Evolutionary conservation across 2,113 vertebrate genomes (phyloP), one percentile per base, ranked within the genome.

Genomic region (Glaucomys volans): DNA sequence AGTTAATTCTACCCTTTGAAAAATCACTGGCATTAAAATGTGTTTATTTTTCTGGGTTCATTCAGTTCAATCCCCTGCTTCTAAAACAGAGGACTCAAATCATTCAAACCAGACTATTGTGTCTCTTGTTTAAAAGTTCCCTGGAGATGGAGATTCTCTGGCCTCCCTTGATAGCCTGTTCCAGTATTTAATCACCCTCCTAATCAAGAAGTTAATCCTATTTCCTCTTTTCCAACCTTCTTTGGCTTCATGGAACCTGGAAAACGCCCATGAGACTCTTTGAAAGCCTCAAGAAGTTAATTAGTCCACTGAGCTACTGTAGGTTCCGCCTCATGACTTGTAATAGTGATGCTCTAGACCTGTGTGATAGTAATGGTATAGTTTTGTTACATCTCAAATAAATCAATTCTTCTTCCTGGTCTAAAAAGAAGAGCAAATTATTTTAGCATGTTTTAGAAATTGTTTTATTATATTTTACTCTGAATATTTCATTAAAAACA

Each of bases 171-270:
- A 87, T 80, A 62, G 94, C 95, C 64, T 84, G 44, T 80, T 91
- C 35, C 72, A 95, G 59, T 35, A 75, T 95, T 95, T 93, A 93
- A 85, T 92, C 79, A 91, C 74, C 75, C 71, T 96, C 85, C 91
- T 90, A 81, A 80, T 97, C 94, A 94, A 93, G 95, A 95, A 95
- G 91, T 83, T 95, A 96, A 93, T 97, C 95, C 90, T 81, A 14
- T 96, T 91, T 96, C 87, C 95, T 96, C 54, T 94, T 74, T 74
- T 93, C 32, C 40, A 89, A 72, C 37, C 79, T 80, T 89, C 90
- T 77, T 62, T 72, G 96, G n/a, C 82, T 50, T 84, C 79, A 57
- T 90, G 47, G 79, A 82, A 90, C 84, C 75, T 72, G 50, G 72
- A 57, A 76, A 90, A 94, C 1, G 67, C 87, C 94, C 95, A 76